Base-by-base conservation (phyloP, 37 sponge, comb jelly and placozoan genomes). In the Oscarella lobularis region DNA sequence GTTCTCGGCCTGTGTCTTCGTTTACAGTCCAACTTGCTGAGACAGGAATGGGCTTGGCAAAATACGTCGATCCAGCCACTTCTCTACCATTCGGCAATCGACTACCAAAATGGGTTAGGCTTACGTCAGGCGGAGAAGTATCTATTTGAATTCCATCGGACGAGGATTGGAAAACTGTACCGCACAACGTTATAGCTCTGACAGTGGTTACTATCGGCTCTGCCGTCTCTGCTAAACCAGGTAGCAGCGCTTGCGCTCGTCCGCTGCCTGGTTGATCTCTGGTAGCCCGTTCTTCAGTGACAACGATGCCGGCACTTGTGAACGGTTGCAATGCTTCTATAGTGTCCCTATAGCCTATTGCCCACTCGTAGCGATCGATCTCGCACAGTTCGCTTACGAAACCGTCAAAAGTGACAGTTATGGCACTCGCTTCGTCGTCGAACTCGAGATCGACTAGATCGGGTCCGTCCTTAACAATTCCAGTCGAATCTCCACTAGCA, bases 131-230 rank as follows among this genome's bases (percentile, higher is more conserved):
- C 32, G 92, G 85, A 32, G 75, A 60, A 33, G 80, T 35, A 66
- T 87, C 88, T 37, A 91, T 82, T 38, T 80, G 76, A 55, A 91
- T 84, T 20, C 92, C 92, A 73, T 91, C 80, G 2, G 92, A 91
- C 3, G 83, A 77, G 6, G 71, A 31, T 14, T 68, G n/a, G 33
- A 68, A 14, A 5, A 68, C 71, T 31, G 29, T 20, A 32, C 71
- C 29, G 70, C 92, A 91, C 9, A 80, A 85, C 40, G 87, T 87
- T 3, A 79, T 69, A 0, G 80, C 92, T 67, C 87, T 55, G 0
- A 91, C 85, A 6, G 92, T 91, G 36, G 74, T 38, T 36, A 69
- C 84, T 9, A 91, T 48, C 0, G 37, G 78, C 27, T 38, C 66
- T 48, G 60, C 20, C 71, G 6, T 68, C 29, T 14, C 71, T 14